Percentiles rank a stretch among this genome's conserved stretches.
Conservation (phyloP, 2,113 vertebrate genomes). For the Ivindomyrus marchei region DNA sequence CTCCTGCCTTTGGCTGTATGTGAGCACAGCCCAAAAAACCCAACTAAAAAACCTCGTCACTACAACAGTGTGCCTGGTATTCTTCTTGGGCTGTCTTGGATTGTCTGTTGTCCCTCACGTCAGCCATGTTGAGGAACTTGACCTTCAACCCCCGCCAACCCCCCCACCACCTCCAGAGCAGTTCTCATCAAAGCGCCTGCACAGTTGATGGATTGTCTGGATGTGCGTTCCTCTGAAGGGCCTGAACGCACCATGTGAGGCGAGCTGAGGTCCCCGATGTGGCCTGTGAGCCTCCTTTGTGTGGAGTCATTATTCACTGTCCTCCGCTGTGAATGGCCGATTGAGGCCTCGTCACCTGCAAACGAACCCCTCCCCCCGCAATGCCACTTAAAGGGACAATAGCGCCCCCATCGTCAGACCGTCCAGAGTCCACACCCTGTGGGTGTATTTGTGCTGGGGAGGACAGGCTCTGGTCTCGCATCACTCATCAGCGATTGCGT, state of each 20-base stretch:
- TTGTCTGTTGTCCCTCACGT: background rate
- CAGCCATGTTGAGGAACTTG: background rate
- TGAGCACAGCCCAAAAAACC: background rate
- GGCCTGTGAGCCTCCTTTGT: conserved; percentile 10
- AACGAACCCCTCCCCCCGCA: background rate
- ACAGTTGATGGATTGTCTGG: conserved; percentile 9
- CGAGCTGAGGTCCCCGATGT: background rate
- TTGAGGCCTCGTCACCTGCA: conserved; percentile 8
- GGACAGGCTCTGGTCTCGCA: background rate
- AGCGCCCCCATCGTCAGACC: background rate
- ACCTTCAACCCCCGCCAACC: background rate
- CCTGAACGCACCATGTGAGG: conserved; percentile 1
- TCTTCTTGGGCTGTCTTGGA: background rate
- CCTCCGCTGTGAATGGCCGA: conserved; percentile 13
- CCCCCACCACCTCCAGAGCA: background rate
- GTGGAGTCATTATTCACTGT: conserved; percentile 14
- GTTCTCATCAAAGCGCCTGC: background rate
- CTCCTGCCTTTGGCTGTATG: background rate
- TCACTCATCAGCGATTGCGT: background rate
- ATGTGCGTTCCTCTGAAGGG: background rate
- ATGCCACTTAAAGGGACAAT: background rate
- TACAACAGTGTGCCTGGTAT: background rate
- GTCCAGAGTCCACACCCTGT: background rate
- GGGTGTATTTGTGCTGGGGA: background rate
- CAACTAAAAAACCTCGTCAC: background rate